Base-by-base conservation (phyloP, 2,888 invertebrate genomes). In the Scrobipalpa costella region DNA sequence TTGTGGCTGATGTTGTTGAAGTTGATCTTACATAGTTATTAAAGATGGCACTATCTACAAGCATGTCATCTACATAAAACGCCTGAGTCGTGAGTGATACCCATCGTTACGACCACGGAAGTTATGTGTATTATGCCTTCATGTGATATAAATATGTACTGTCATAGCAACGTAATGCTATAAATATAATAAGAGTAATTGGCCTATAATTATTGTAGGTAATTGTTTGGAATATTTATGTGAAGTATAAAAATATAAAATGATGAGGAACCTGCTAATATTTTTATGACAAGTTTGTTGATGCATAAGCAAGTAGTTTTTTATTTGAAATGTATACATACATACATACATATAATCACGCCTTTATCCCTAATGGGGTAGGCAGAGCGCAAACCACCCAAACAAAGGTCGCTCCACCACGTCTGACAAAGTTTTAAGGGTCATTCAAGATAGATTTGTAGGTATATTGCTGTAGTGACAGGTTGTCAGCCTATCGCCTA, bases 1-100 rank as follows among this genome's bases (percentile, higher is more conserved):
- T n/a, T n/a, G n/a, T n/a, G n/a, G n/a, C n/a, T n/a, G n/a, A n/a
- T n/a, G n/a, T n/a, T n/a, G n/a, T n/a, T n/a, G n/a, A n/a, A n/a
- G n/a, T n/a, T 47, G 1, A 47, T 17, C 7, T 7, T 17, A 47
- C n/a, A 7, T 47, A 47, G 0, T 7, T 17, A 17, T 9, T 21
- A 13, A 21, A 11, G 8, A 52, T 33, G 33, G 0, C 55, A 55
- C 33, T 33, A 7, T 62, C 62, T 33, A 36, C 19, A 17, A 7
- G 47, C 21, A 44, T 59, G 62, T 52, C 34, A 62, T 59, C 59
- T 59, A 47, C 62, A 55, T 65, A 44, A 64, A 60, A 65, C 44
- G 64, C 64, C 21, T 13, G 33, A 62, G 63, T 66, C 66, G 66
- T 66, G 66, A 64, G 47, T 52, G 64, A 66, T 63, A 64, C 33